Percentiles rank a stretch among this genome's conserved stretches.
phyloP scores from a whole-genome alignment of 53 echinoderm and acorn worm genomes.

The Paelopatides confundens region DNA sequence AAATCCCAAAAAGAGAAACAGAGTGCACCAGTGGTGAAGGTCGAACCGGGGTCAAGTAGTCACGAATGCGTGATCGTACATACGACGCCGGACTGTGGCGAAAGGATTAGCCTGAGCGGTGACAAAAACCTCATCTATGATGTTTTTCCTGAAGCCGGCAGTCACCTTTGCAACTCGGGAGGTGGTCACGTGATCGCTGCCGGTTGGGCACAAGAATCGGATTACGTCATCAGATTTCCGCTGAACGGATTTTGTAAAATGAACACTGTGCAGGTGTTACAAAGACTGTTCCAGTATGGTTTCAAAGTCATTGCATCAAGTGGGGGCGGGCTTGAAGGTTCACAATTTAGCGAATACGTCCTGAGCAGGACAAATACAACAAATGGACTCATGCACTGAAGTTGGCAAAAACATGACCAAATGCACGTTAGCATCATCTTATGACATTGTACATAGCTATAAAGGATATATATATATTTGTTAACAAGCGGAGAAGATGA shows the following conservation, averaged over 20 bases:
- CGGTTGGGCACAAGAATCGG: conserved; percentile 97
- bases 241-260: conserved; percentile 97
- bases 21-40: conserved; percentile 64
- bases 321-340: conserved; percentile 97
- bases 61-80: conserved; percentile 95
- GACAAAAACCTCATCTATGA: conserved; percentile 94
- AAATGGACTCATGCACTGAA: conserved; percentile 43
- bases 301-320: conserved; percentile 94
- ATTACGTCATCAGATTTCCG: conserved; percentile 90
- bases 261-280: conserved; percentile 92
- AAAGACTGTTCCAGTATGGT: conserved; percentile 86
- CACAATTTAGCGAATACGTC: conserved; percentile 98
- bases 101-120: conserved; percentile 90
- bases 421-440: not conserved
- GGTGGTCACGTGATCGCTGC: conserved; percentile 66
- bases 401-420: not conserved
- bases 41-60: conserved; percentile 77
- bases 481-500: not conserved
- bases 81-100: conserved; percentile 95
- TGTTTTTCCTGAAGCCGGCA: conserved; percentile 95
- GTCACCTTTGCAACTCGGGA: conserved; percentile 86
- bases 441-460: not conserved
- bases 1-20: conserved; percentile 60
- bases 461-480: not conserved
- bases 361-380: conserved; percentile 70